Evolutionary conservation across 2,888 invertebrate genomes (phyloP), one percentile per base, ranked within the genome.

Genomic region (Deroplatys truncata): DNA sequence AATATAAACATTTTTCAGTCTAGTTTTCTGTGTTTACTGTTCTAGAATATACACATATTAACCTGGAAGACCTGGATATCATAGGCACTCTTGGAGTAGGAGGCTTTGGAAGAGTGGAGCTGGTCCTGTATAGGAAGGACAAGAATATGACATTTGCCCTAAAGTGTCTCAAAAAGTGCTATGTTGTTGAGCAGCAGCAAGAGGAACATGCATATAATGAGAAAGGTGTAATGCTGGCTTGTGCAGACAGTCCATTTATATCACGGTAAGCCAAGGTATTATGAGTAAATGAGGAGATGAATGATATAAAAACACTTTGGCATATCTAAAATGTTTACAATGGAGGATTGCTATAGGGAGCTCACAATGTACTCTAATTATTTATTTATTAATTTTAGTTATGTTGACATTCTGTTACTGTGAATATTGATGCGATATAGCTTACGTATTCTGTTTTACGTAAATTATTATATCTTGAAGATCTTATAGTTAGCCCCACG

Each of bases 121-220:
- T 94, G 91, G 94, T 94, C 82, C 91, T 90, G 84, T 90, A 90
- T 82, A 82, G 72, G 72, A 83, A 89, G 35, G 88, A 90, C 89
- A 90, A 88, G 84, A 92, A 94, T 93, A 92, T 94, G 15, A 95
- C 95, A 0, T 98, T 97, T 93, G 98, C 98, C 0, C 94, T 98
- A 90, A 98, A 98, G 94, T 97, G 97, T 92, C 95, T 98, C 91
- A 98, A 98, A 93, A 98, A 98, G 94, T 95, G 97, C 90, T 98
- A 98, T 92, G 97, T 98, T 93, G 97, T 98, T 29, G 96, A 97
- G 91, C 98, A 98, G 90, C 96, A 98, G 92, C 98, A 98, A 93
- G 97, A 98, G 91, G 97, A 98, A 91, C 98, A 98, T 92, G 97
- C 97, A 0, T 97, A 96, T 93, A 98, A 97, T 90, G 98, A 98